Percentiles rank a stretch among this genome's conserved stretches.
phyloP scores from a whole-genome alignment of 2,888 invertebrate species.

The Octodonta nipae region DNA sequence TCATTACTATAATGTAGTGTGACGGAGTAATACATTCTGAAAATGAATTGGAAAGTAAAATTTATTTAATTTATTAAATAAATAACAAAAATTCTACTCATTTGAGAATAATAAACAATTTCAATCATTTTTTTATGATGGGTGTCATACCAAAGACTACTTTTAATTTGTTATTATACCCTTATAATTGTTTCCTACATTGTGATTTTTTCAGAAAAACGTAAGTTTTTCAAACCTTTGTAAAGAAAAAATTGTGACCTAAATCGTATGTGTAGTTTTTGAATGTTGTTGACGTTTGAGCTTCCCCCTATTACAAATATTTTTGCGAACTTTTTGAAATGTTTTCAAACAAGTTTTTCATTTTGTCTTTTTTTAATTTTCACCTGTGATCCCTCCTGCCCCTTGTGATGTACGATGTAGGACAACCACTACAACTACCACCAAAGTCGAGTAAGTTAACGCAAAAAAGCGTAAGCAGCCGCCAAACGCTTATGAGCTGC shows the following conservation, averaged over 20 bases:
- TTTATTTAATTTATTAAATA: too few relatives aligned
- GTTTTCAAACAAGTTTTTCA: slow-evolving; percentile 19
- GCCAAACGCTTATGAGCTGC: slow-evolving; percentile 13
- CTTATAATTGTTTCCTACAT: neutral
- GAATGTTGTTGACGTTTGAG: too few relatives aligned
- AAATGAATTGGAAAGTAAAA: too few relatives aligned
- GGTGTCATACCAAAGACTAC: too few relatives aligned
- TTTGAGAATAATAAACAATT: too few relatives aligned
- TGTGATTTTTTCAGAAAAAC: slow-evolving; percentile 26
- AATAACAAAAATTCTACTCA: too few relatives aligned
- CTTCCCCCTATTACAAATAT: too few relatives aligned
- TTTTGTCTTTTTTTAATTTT: slow-evolving; percentile 27
- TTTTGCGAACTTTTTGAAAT: too few relatives aligned
- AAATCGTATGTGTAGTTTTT: slow-evolving; percentile 22
- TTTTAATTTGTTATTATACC: too few relatives aligned
- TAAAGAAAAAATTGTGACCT: slow-evolving; percentile 15
- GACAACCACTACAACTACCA: slow-evolving; percentile 29
- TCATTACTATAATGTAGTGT: too few relatives aligned
- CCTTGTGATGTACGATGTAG: slow-evolving; percentile 25
- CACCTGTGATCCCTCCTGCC: slow-evolving; percentile 19
- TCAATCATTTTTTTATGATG: too few relatives aligned
- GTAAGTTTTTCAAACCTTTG: slow-evolving; percentile 20
- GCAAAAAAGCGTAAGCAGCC: slow-evolving; percentile 10
- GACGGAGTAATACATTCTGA: too few relatives aligned
- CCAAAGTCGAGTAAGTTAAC: slow-evolving; percentile 34